Base-by-base conservation (phyloP, 2,113 vertebrate species). In the Aythya baeri region DNA sequence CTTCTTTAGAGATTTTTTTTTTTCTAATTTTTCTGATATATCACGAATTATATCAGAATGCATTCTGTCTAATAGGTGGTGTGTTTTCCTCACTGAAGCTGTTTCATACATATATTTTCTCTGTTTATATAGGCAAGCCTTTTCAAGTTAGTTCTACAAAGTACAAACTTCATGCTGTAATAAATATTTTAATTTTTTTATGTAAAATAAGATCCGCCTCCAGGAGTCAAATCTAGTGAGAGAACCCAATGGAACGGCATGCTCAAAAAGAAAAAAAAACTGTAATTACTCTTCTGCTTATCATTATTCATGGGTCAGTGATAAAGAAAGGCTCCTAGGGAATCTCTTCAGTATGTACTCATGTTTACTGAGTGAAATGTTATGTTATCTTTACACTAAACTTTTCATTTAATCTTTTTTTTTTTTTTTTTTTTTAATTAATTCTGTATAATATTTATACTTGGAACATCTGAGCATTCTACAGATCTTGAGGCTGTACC, bases 281-380 rank as follows among this genome's bases (percentile, higher is more conserved):
- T 88, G 46, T 91, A 91, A 91, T 96, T 95, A 52, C 17, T 75
- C 20, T 86, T 83, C 59, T 86, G 44, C 36, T 18, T 74, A 86
- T 82, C 55, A 77, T 93, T 93, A 77, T 93, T 93, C 72, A 89
- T 89, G 68, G 59, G 75, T 91, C 83, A 88, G 17, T 67, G 18
- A 49, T 81, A 81, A 93, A 86, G 50, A 83, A 58, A 50, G 18
- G 41, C 41, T 25, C 23, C 43, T 32, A 72, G 70, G 76, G 83
- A 86, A 92, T 49, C 6, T 91, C 2, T 84, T 86, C n/a, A 68
- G 17, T 22, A 17, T 83, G 72, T 55, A 17, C 16, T 57, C 16
- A 17, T 34, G 22, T 74, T 88, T 80, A 41, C 49, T 78, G 70
- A 34, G 68, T 87, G 62, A 94, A 93, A 86, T 57, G 9, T 70